These are phyloP conservation scores for Hemaris fuciformis DNA, from an alignment of 2,888 invertebrate genomes.

Conservation along the genomic window DNA sequence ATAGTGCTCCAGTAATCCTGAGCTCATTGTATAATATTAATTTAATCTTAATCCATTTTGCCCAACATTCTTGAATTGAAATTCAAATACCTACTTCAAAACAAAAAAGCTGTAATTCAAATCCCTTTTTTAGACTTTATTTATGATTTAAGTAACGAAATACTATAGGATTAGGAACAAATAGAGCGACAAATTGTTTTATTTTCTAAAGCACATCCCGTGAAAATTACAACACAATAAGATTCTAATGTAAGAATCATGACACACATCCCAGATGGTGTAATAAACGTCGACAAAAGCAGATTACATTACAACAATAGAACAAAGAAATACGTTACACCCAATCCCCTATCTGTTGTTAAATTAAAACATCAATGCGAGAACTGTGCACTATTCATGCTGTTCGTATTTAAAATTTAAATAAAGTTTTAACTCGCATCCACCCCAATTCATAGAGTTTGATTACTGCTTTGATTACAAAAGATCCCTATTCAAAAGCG, in stretches of 20 bases:
- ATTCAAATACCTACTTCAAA: too few relatives aligned
- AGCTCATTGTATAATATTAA: too few relatives aligned
- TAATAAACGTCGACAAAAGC: constrained; percentile 25
- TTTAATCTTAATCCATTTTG: too few relatives aligned
- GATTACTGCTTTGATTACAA: constrained; percentile 77
- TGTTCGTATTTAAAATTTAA: constrained; percentile 64
- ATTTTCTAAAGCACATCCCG: too few relatives aligned
- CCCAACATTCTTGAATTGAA: too few relatives aligned
- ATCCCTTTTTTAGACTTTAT: too few relatives aligned
- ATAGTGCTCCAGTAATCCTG: too few relatives aligned
- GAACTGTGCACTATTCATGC: constrained; percentile 33
- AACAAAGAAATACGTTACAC: constrained; percentile 34
- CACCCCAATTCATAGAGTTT: constrained; percentile 65
- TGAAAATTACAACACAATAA: neutral
- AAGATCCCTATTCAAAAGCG: constrained; percentile 50
- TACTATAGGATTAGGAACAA: too few relatives aligned
- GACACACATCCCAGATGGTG: constrained; percentile 24
- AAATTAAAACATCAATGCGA: constrained; percentile 38
- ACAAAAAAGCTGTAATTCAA: too few relatives aligned
- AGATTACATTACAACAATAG: constrained; percentile 28
- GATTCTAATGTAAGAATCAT: neutral
- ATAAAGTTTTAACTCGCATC: constrained; percentile 62
- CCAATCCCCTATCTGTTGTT: constrained; percentile 38
- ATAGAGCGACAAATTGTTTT: neutral
- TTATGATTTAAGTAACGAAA: too few relatives aligned